phyloP scores from a whole-genome alignment of 1,140 invertebrate genomes.

The Acromyrmex heyeri region DNA sequence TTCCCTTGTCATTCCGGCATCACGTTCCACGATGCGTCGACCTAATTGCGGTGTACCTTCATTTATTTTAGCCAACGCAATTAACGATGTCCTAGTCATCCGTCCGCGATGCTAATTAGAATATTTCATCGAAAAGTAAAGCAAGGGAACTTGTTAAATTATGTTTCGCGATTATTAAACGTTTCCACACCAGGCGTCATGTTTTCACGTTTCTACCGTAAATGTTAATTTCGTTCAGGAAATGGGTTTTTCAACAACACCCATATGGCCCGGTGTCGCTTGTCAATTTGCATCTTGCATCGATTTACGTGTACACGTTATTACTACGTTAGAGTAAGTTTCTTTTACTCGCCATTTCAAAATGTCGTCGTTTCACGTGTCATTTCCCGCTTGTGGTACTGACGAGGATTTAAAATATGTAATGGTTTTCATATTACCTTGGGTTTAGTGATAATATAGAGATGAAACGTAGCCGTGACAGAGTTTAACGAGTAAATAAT shows the following conservation, averaged over 20 bases:
- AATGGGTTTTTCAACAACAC: slow-evolving; percentile 46
- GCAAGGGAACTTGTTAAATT: slow-evolving; percentile 28
- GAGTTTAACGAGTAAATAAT: slow-evolving; percentile 60
- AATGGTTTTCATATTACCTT: slow-evolving; percentile 17
- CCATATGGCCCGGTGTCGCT: background rate
- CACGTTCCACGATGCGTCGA: slow-evolving; percentile 5
- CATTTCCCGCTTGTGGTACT: background rate
- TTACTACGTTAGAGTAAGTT: background rate
- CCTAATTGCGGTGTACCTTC: slow-evolving; percentile 31
- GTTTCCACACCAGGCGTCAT: background rate
- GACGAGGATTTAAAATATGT: background rate
- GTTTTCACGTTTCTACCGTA: background rate
- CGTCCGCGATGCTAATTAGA: slow-evolving; percentile 19
- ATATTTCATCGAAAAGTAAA: slow-evolving; percentile 32
- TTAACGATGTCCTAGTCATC: slow-evolving; percentile 13
- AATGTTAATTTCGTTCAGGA: slow-evolving; percentile 43
- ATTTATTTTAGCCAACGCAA: slow-evolving; percentile 30
- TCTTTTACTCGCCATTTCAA: background rate
- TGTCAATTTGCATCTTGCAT: slow-evolving; percentile 47
- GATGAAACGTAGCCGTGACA: background rate
- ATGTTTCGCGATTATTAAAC: slow-evolving; percentile 28
- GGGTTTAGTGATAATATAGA: slow-evolving; percentile 8
- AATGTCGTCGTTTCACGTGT: background rate
- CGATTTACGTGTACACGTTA: background rate
- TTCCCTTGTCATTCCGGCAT: background rate